Conservation (phyloP, 2,113 vertebrate species). For the Galeopterus variegatus region DNA sequence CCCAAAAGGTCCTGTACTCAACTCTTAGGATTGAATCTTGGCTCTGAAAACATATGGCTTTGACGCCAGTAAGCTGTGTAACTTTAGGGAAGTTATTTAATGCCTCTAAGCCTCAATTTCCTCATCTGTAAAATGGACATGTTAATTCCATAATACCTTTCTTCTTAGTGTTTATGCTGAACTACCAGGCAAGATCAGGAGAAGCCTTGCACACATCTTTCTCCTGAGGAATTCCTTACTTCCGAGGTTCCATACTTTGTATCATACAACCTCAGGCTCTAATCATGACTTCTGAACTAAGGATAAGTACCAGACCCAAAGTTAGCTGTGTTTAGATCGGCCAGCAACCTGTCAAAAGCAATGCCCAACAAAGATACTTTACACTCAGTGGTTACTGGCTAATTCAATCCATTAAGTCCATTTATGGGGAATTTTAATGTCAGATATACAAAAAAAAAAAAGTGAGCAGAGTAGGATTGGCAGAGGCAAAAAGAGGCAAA, state of each 20-base stretch:
- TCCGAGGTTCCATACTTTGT: background rate
- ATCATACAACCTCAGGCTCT: background rate
- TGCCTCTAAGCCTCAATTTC: background rate
- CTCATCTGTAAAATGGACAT: background rate
- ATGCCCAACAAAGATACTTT: background rate
- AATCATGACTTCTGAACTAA: background rate
- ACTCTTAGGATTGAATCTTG: background rate
- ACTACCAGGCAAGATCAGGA: background rate
- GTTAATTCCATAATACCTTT: background rate
- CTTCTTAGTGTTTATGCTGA: background rate
- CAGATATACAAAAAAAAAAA: background rate
- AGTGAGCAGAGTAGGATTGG: background rate
- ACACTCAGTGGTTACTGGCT: background rate
- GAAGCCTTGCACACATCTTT: background rate
- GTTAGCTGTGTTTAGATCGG: background rate
- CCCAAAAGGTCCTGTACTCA: background rate
- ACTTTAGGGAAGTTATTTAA: conserved; percentile 11
- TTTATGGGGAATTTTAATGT: background rate
- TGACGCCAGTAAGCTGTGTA: background rate
- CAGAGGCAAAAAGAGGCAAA: background rate
- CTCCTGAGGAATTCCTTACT: background rate
- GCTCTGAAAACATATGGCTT: background rate
- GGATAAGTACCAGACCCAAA: background rate
- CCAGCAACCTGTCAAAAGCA: conserved; percentile 31
- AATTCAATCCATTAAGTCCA: background rate